phyloP scores from a whole-genome alignment of 2,113 vertebrate genomes.

The Irena cyanogastra region DNA sequence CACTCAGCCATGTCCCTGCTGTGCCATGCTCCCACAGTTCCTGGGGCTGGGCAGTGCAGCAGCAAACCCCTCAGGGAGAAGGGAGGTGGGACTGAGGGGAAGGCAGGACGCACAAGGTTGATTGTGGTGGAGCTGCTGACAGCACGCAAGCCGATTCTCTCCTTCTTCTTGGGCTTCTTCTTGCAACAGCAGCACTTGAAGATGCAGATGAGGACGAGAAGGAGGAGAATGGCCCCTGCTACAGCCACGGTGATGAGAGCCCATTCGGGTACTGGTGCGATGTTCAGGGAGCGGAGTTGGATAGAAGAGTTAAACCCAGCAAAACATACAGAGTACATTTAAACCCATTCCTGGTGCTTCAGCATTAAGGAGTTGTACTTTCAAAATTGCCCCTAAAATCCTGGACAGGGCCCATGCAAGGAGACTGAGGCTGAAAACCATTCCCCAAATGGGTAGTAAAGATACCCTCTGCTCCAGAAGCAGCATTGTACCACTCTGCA shows the following conservation, averaged over 20 bases:
- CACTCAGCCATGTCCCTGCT: not conserved
- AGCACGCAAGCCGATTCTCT: conserved; percentile 59
- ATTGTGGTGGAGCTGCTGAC: conserved; percentile 56
- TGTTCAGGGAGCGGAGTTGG: not conserved
- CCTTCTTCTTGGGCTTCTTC: conserved; percentile 70
- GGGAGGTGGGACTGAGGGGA: not conserved
- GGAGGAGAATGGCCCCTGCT: conserved; percentile 48
- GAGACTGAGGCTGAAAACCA: not conserved
- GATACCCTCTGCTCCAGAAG: not conserved
- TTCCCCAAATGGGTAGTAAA: not conserved
- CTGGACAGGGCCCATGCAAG: not conserved
- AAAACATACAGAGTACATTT: not conserved
- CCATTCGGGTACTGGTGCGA: conserved; percentile 82
- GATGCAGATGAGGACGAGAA: conserved; percentile 77
- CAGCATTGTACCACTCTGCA: not conserved
- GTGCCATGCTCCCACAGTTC: not conserved
- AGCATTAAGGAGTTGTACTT: not conserved
- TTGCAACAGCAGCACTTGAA: conserved; percentile 76
- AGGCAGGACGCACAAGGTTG: conserved; percentile 67
- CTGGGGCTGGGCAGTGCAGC: not conserved
- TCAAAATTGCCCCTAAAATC: not conserved
- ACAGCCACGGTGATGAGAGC: conserved; percentile 57
- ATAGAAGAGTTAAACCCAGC: not conserved
- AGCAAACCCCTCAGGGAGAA: not conserved
- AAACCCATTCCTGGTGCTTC: not conserved